phyloP scores from a whole-genome alignment of 2,888 invertebrate genomes.

The Kryphioiulus occultus region DNA sequence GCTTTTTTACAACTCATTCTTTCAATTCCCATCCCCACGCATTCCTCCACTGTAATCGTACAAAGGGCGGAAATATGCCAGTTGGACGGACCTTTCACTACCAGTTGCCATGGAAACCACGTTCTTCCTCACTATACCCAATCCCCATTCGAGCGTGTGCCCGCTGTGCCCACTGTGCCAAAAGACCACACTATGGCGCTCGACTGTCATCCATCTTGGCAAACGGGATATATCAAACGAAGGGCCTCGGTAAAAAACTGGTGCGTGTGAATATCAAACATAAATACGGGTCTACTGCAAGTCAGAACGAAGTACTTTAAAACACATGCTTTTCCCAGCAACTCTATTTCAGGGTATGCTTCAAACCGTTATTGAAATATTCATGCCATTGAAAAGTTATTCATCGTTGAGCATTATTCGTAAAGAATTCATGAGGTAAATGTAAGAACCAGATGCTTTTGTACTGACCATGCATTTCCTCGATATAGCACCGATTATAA shows the following conservation, averaged over 20 bases:
- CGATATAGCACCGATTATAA: too few species aligned
- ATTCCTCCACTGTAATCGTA: not conserved
- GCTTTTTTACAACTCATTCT: constrained; percentile 25
- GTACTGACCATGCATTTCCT: too few species aligned
- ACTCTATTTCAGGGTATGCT: not conserved
- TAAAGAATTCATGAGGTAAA: not conserved
- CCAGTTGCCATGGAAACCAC: not conserved
- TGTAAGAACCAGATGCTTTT: not conserved
- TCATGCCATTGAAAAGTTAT: not conserved
- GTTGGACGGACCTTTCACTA: not conserved
- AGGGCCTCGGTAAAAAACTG: not conserved
- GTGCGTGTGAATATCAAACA: not conserved
- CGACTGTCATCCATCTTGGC: not conserved
- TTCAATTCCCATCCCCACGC: constrained; percentile 16
- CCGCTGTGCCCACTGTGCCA: not conserved
- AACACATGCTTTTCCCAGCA: not conserved
- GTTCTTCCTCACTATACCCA: not conserved
- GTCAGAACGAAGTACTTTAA: not conserved
- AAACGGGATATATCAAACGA: not conserved
- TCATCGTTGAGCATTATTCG: not conserved
- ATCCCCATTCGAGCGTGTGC: not conserved
- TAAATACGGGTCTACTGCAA: not conserved
- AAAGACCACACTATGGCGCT: not conserved
- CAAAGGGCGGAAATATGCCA: not conserved
- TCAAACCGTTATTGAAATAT: not conserved